These are phyloP conservation scores for Anagyrus pseudococci DNA, from an alignment of 2,888 invertebrate species.

Conservation along the genomic window DNA sequence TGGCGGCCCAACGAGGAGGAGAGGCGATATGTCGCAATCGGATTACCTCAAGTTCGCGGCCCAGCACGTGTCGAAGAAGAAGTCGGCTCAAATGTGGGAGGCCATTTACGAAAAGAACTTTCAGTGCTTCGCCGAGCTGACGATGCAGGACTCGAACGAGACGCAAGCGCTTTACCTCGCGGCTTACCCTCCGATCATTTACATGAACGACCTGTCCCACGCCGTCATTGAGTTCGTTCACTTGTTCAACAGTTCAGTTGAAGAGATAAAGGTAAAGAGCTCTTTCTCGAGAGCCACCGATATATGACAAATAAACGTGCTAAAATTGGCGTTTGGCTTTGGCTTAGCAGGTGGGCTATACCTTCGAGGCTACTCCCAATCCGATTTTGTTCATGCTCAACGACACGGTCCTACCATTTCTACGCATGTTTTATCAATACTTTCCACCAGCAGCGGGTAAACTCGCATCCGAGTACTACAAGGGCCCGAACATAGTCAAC, in stretches of 20 bases:
- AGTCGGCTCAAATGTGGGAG: conserved; percentile 67
- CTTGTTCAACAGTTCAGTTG: conserved; percentile 76
- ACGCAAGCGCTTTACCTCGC: conserved; percentile 94
- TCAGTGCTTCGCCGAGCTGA: conserved; percentile 69
- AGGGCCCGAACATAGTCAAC: no score
- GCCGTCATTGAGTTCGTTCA: conserved; percentile 82
- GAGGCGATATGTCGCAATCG: no score
- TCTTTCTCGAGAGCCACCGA: no score
- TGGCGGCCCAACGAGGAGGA: conserved; percentile 77
- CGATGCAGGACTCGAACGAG: conserved; percentile 98
- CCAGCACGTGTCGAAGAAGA: conserved; percentile 74
- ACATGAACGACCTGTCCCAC: conserved; percentile 90
- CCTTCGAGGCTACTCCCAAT: conserved; percentile 99
- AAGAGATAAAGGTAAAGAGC: conserved; percentile 71
- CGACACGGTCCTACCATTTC: conserved; percentile 73
- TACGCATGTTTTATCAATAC: conserved; percentile 72
- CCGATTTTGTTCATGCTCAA: conserved; percentile 87
- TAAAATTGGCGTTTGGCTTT: no score
- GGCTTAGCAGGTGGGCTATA: conserved; percentile 92
- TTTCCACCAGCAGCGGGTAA: no score
- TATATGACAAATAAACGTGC: no score
- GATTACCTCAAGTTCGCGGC: conserved; percentile 79
- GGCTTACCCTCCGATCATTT: conserved; percentile 91
- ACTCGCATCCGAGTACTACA: no score
- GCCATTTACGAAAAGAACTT: conserved; percentile 29